These are phyloP conservation scores for Musca vetustissima DNA, from an alignment of 1,140 invertebrate species.

Conservation along the genomic window DNA sequence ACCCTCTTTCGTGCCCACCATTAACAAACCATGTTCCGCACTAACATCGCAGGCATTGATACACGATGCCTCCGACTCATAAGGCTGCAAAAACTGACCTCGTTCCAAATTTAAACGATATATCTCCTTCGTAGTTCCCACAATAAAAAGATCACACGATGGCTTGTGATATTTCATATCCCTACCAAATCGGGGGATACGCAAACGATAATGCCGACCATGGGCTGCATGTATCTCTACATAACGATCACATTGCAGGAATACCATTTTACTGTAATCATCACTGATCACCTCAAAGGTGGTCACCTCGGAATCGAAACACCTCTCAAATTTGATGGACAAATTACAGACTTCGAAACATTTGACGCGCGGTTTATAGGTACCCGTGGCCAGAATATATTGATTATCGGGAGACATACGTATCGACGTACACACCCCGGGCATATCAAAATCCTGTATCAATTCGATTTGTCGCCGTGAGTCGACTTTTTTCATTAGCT, in stretches of 20 bases:
- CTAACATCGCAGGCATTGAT: constrained; percentile 89
- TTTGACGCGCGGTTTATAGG: constrained; percentile 94
- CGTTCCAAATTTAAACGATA: constrained; percentile 95
- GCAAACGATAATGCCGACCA: constrained; percentile 86
- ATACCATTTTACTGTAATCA: constrained; percentile 86
- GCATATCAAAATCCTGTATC: constrained; percentile 99
- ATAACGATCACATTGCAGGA: constrained; percentile 83
- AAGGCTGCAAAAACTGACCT: constrained; percentile 89
- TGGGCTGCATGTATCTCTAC: constrained; percentile 93
- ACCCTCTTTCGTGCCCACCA: constrained; percentile 89
- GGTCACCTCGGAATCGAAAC: constrained; percentile 94
- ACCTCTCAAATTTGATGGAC: constrained; percentile 97
- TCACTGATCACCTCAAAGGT: constrained; percentile 85
- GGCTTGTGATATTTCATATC: constrained; percentile 91
- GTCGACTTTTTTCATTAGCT: constrained; percentile 91
- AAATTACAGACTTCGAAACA: constrained; percentile 96
- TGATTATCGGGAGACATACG: constrained; percentile 88
- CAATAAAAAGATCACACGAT: constrained; percentile 90
- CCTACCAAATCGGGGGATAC: constrained; percentile 93
- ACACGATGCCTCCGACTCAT: constrained; percentile 71
- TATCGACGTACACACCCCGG: constrained; percentile 84
- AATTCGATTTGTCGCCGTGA: constrained; percentile 89
- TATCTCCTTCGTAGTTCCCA: constrained; percentile 85
- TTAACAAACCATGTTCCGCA: constrained; percentile 82
- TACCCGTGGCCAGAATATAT: constrained; percentile 89